Percentiles rank a stretch among this genome's conserved stretches.
phyloP scores from a whole-genome alignment of 2,113 vertebrate genomes.

The Candoia aspera region DNA sequence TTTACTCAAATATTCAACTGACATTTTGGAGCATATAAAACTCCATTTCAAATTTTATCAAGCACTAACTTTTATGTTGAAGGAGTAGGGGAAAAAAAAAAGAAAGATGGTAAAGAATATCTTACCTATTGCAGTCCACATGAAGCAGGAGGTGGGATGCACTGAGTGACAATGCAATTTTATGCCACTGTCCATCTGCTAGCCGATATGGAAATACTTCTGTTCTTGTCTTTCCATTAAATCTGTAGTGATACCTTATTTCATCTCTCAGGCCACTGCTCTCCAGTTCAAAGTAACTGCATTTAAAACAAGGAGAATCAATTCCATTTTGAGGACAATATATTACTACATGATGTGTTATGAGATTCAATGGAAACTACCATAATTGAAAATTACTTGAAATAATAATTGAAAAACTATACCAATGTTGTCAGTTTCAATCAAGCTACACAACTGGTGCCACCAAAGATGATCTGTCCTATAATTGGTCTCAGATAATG shows the following conservation, averaged over 20 bases:
- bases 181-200: constrained; percentile 93
- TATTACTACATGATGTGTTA: not conserved
- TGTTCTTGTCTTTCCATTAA: constrained; percentile 82
- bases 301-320: constrained; percentile 47
- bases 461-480: not conserved
- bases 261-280: constrained; percentile 92
- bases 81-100: not conserved
- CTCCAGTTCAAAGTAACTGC: constrained; percentile 95
- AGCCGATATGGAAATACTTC: constrained; percentile 93
- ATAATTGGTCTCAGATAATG: not conserved
- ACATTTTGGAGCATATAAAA: constrained; percentile 38
- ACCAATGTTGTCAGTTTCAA: not conserved
- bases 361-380: not conserved
- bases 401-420: not conserved
- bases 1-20: constrained; percentile 23
- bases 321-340: not conserved
- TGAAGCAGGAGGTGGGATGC: constrained; percentile 90
- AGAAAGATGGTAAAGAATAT: not conserved
- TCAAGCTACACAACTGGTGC: not conserved
- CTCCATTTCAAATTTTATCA: not conserved
- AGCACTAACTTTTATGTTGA: not conserved
- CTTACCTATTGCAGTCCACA: constrained; percentile 92
- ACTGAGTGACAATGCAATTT: constrained; percentile 85
- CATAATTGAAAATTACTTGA: constrained; percentile 28
- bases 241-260: constrained; percentile 90